These are phyloP conservation scores for Anthoscopus minutus DNA, from an alignment of 2,113 vertebrate species.

Conservation along the genomic window DNA sequence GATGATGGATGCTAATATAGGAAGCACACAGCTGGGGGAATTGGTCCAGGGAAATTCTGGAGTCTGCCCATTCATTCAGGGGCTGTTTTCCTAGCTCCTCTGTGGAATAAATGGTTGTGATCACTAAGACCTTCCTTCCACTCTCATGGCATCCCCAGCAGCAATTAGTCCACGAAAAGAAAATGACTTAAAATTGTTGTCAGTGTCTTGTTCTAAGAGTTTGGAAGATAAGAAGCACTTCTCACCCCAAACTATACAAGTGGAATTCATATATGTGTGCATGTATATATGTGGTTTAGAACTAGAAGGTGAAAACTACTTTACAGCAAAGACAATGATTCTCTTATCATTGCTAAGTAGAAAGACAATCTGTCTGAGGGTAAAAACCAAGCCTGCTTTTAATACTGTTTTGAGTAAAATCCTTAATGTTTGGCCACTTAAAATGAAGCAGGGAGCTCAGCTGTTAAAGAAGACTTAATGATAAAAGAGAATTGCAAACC, in stretches of 20 bases:
- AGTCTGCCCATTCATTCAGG: neutral
- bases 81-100: neutral
- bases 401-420: neutral
- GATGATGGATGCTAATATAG: neutral
- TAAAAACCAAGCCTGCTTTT: neutral
- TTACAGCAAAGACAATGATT: neutral
- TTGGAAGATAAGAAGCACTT: neutral
- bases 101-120: neutral
- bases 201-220: neutral
- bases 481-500: neutral
- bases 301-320: neutral
- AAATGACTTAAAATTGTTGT: neutral
- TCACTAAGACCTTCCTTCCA: neutral
- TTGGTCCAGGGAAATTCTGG: neutral
- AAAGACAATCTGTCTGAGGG: neutral
- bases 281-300: neutral
- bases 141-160: fast-evolving
- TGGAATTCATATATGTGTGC: neutral
- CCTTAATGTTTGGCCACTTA: neutral
- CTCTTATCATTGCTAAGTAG: neutral
- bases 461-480: neutral
- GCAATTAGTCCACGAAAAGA: neutral
- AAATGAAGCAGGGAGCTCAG: neutral
- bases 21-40: neutral
- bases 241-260: neutral